Percentiles rank a stretch among this genome's conserved stretches.
phyloP scores from a whole-genome alignment of 2,797 vertebrate species.

The Pteropus rufus region DNA sequence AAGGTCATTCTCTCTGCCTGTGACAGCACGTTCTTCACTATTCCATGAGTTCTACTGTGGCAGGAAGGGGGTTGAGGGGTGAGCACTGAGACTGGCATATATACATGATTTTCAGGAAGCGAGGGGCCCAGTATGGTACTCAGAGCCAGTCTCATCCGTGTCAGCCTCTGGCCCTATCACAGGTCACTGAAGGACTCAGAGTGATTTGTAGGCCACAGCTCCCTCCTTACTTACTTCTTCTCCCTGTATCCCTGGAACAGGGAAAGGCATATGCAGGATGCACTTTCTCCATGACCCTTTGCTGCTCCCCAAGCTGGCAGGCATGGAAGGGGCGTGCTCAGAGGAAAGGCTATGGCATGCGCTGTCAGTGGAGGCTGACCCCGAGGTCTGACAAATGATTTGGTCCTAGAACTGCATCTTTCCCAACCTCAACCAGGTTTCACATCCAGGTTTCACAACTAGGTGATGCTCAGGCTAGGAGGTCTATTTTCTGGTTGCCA shows the following conservation, averaged over 20 bases:
- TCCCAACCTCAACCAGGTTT: not conserved
- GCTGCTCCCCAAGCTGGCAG: not conserved
- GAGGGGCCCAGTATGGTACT: not conserved
- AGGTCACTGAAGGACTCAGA: not conserved
- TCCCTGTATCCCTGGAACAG: not conserved
- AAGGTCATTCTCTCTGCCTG: not conserved
- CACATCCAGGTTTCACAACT: too few relatives aligned
- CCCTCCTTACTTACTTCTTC: not conserved
- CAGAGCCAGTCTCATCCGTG: rapidly evolving
- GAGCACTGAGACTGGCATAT: rapidly evolving
- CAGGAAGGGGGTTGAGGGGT: not conserved
- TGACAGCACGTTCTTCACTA: not conserved
- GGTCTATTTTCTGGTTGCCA: not conserved
- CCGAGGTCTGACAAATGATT: not conserved
- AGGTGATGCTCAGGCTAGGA: not conserved
- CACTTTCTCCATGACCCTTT: not conserved
- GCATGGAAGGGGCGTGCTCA: not conserved
- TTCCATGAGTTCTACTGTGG: not conserved
- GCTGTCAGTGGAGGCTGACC: rapidly evolving
- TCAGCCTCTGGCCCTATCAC: not conserved
- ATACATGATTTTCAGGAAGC: not conserved
- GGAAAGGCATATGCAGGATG: too few relatives aligned
- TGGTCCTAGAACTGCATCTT: not conserved
- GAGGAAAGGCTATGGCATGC: not conserved
- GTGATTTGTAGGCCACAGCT: not conserved